A percentile compares a stretch with the other conserved stretches of the same genome.
These are phyloP conservation scores for Argyresthia albistria DNA, from an alignment of 2,888 invertebrate genomes.

Conservation along the genomic window DNA sequence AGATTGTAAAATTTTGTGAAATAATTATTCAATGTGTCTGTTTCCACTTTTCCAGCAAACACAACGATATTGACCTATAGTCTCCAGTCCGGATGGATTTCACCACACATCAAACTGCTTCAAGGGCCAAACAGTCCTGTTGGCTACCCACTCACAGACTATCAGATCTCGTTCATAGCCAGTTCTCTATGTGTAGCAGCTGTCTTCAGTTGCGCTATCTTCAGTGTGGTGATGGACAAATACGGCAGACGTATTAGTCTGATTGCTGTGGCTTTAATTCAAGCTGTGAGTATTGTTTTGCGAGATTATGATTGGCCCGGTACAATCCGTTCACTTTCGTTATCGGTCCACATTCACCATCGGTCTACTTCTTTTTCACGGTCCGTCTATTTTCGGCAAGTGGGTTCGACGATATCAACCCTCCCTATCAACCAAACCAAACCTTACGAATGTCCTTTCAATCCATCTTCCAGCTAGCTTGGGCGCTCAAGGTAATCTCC, in stretches of 20 bases:
- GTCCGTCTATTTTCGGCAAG: no score
- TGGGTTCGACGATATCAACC: no score
- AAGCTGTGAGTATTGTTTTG: constrained; percentile 9
- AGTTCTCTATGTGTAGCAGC: constrained; percentile 7
- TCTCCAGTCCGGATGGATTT: constrained; percentile 36
- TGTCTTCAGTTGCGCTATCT: not conserved
- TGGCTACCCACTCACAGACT: constrained; percentile 22
- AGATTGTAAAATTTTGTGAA: not conserved
- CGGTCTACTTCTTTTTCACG: no score
- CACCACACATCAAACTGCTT: constrained; percentile 33
- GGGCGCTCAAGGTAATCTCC: constrained; percentile 12
- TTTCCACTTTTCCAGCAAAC: constrained; percentile 34
- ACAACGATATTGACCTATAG: constrained; percentile 33
- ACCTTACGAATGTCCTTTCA: not conserved
- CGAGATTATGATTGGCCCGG: no score
- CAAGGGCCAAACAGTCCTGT: constrained; percentile 22
- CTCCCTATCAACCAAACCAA: not conserved
- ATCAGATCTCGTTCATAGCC: constrained; percentile 10
- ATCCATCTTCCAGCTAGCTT: constrained; percentile 11
- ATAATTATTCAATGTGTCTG: not conserved
- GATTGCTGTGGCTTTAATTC: constrained; percentile 7
- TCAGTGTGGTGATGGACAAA: constrained; percentile 7
- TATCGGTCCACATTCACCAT: no score
- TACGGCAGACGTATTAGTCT: constrained; percentile 8
- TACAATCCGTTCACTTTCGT: no score